Conservation (phyloP, 2,888 invertebrate species). For the Mesopsocus fuscifrons region DNA sequence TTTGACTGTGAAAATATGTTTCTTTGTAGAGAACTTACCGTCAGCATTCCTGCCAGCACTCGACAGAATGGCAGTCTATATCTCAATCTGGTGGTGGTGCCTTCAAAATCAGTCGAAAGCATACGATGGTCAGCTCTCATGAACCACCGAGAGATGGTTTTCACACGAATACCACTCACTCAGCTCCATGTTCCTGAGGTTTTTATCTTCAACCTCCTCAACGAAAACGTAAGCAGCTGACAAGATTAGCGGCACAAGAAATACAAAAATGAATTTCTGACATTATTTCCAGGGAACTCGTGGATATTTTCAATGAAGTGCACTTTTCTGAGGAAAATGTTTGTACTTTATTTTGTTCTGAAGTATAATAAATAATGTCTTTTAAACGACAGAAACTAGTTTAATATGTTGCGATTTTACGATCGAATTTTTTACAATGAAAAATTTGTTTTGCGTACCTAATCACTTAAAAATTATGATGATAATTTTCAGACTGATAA, state of each 20-base stretch:
- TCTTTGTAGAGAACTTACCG: constrained; percentile 40
- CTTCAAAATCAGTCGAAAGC: constrained; percentile 15
- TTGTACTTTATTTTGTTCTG: no score
- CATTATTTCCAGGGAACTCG: no score
- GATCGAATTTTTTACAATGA: no score
- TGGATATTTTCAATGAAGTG: no score
- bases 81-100: constrained; percentile 51
- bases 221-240: constrained; percentile 21
- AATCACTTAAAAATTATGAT: no score
- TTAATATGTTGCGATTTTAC: no score
- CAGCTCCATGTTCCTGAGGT: constrained; percentile 16
- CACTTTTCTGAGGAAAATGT: no score
- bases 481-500: no score
- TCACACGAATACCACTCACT: constrained; percentile 46
- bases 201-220: constrained; percentile 16
- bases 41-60: constrained; percentile 53
- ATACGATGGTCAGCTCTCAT: constrained; percentile 13
- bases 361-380: constrained; percentile 6
- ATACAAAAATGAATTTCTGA: not conserved
- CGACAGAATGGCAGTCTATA: constrained; percentile 69
- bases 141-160: constrained; percentile 22
- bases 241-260: constrained; percentile 23
- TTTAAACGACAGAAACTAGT: no score
- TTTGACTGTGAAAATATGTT: no score
- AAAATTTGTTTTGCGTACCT: no score